These are phyloP conservation scores for Erethizon dorsatum DNA, from an alignment of 2,797 vertebrate genomes.

Conservation along the genomic window DNA sequence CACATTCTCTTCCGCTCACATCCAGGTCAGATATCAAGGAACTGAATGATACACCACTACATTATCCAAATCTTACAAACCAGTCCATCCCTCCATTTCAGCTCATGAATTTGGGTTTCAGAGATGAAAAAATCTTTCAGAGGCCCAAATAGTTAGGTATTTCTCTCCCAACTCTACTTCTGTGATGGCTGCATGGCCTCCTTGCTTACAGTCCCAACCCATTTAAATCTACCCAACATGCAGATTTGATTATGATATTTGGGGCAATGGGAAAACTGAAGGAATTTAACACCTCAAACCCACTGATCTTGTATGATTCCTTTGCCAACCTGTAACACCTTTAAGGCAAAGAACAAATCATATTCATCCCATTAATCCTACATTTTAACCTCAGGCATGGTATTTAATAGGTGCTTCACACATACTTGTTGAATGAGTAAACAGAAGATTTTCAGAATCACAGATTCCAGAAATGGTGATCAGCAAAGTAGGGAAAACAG, in stretches of 20 bases:
- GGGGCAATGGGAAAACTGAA: background rate
- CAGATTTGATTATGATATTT: background rate
- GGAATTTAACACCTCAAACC: background rate
- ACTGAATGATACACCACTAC: background rate
- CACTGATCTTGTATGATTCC: background rate
- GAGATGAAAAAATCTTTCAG: conserved; percentile 9
- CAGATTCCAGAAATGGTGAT: conserved; percentile 3
- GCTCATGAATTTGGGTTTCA: background rate
- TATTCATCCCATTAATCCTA: conserved; percentile 31
- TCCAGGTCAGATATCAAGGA: background rate
- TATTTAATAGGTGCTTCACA: background rate
- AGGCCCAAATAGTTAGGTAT: background rate
- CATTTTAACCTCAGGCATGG: background rate
- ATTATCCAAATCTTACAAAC: background rate
- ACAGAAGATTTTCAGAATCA: conserved; percentile 56
- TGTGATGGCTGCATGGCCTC: background rate
- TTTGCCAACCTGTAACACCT: background rate
- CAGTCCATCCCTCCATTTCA: background rate
- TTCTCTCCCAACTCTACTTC: background rate
- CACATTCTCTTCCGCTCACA: background rate
- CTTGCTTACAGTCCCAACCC: background rate
- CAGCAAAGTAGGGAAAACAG: background rate
- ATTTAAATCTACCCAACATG: background rate
- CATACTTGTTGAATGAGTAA: conserved; percentile 12
- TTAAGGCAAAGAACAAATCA: conserved; percentile 16